phyloP scores from a whole-genome alignment of 23 tunicate species.

The Oikopleura dioica region DNA sequence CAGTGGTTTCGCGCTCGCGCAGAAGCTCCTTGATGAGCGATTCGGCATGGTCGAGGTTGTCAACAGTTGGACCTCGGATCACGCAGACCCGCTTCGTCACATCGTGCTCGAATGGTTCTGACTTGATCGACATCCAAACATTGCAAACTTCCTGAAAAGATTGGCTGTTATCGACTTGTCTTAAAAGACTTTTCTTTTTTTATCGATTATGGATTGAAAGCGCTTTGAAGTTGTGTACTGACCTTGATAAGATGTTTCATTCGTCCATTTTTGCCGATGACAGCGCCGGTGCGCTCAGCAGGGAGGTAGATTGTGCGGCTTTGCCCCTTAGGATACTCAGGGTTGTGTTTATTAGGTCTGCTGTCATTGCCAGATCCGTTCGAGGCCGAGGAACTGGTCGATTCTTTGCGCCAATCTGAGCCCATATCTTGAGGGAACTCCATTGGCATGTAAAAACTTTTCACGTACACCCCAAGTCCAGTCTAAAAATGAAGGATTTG shows the following conservation, averaged over 20 bases:
- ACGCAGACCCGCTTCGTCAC: neutral
- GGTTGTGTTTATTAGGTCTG: too few relatives aligned
- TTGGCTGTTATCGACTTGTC: too few relatives aligned
- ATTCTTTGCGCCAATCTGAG: too few relatives aligned
- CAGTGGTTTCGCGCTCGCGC: neutral
- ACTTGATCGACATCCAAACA: neutral
- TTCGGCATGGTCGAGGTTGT: neutral
- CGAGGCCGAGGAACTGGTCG: too few relatives aligned
- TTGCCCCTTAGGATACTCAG: neutral
- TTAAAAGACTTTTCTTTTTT: too few relatives aligned
- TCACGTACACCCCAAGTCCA: too few relatives aligned
- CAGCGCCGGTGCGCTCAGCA: neutral
- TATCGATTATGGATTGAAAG: too few relatives aligned
- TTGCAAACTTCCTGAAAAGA: neutral
- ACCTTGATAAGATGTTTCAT: neutral
- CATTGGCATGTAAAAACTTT: too few relatives aligned
- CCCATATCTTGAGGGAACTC: too few relatives aligned
- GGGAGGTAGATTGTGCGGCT: neutral
- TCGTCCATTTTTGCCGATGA: neutral
- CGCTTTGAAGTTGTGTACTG: neutral
- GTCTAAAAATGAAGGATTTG: too few relatives aligned
- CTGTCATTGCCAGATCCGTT: too few relatives aligned
- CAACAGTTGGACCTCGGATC: neutral
- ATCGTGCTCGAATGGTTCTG: neutral
- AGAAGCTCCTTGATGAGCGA: neutral